Base-by-base conservation (phyloP, 2,888 invertebrate genomes). In the Dioctria linearis region DNA sequence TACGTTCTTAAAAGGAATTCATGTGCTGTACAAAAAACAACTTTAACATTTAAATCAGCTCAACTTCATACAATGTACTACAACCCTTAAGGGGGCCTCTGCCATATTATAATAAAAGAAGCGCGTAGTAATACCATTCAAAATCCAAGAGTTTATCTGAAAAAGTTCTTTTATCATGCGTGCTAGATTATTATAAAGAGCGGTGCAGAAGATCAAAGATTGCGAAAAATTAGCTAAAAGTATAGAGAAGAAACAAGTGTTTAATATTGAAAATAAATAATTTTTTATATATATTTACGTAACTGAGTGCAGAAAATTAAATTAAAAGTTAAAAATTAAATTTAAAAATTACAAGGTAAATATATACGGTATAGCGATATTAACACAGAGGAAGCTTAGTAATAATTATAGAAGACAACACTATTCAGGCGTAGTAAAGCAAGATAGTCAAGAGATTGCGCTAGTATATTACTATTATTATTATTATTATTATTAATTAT, bases 341-440 rank as follows among this genome's bases (percentile, higher is more conserved):
- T 25, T 67, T n/a, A 61, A 59, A 8, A 5, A 65, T 37, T 39
- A 65, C 39, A 51, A 71, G 49, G 69, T 49, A 73, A n/a, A 8
- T 25, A 57, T 57, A 57, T 59, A 75, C 43, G 59, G 59, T 13
- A n/a, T n/a, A 61, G 57, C 25, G 13, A 59, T 11, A 71, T 51
- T 71, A 71, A 75, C 61, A 75, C 75, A 75, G 61, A 75, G 37
- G 59, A 75, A 75, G 43, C 75, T 75, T 75, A 75, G 57, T 59
- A 43, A n/a, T 43, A 75, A 37, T 25, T 25, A 65, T 65, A 65
- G 65, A 59, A 11, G 37, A 13, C n/a, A 61, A 61, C 25, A 54
- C 54, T 73, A 51, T 57, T 13, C 13, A 40, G 13, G 43, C 37
- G 13, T 42, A 61, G n/a, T 5, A 59, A 59, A 59, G 43, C 59